Base-by-base conservation (phyloP, 2,797 vertebrate species). In the Anas bernieri region DNA sequence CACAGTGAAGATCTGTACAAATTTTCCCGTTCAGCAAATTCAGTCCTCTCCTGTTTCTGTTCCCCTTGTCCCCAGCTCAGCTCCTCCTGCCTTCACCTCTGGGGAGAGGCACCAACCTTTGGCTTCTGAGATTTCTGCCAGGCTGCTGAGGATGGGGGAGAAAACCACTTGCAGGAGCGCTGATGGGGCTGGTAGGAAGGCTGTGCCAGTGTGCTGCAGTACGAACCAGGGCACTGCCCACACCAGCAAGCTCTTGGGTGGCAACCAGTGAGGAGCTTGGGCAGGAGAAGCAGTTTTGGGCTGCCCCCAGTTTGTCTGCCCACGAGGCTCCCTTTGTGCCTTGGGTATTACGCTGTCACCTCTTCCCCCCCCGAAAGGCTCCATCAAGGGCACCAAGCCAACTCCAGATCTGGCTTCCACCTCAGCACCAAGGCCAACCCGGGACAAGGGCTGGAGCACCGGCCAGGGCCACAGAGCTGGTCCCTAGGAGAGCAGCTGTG, bases 1-100 rank as follows among this genome's bases (percentile, higher is more conserved):
- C 55, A 88, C 61, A 73, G 39, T 59, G 48, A 74, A 74, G 64
- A 75, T 55, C 85, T 94, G 70, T 90, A 97, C 75, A 94, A 58
- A 64, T 67, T 33, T 62, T 76, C 58, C 58, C 62, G 39, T 61
- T 50, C 73, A 83, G 81, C 91, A 88, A 93, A 79, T 14, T 55
- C 58, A 62, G 48, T 85, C 82, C n/a, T 82, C 8, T 48, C 50
- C 63, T 56, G 37, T 3, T 43, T 73, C 59, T 75, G 30, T 46
- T 75, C 55, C 66, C 37, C 64, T 74, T 22, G 12, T 39, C 58
- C 81, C 48, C 35, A 17, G 21, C 26, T 39, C 35, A 12, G 12
- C 9, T 58, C 35, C 50, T 41, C 22, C 43, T 25, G n/a, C 50
- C 41, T 55, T 70, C 31, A 18, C 4, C 7, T 0, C 17, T 3